Evolutionary conservation across 2,888 invertebrate species (phyloP).

Genomic region (Automeris io): DNA sequence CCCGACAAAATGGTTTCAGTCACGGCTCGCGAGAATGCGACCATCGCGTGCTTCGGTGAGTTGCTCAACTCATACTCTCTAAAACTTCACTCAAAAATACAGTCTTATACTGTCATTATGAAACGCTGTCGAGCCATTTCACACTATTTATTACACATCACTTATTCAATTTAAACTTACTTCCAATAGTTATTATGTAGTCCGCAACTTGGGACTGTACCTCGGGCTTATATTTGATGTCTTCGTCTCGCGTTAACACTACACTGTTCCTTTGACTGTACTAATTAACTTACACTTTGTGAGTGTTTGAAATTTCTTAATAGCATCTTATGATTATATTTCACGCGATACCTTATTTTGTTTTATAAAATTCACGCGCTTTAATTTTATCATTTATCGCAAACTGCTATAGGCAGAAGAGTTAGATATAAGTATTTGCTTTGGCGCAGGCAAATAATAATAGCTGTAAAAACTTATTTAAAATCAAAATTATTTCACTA

Average conservation of each 20-base stretch:
- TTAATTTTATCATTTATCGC: conserved; percentile 54
- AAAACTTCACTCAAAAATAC: conserved; percentile 61
- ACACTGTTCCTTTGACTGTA: conserved; percentile 42
- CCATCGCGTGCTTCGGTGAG: conserved; percentile 85
- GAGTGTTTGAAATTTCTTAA: conserved; percentile 58
- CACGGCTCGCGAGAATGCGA: conserved; percentile 88
- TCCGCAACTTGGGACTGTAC: conserved; percentile 58
- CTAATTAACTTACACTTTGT: conserved; percentile 55
- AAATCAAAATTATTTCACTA: conserved; percentile 7
- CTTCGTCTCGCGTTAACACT: conserved; percentile 39
- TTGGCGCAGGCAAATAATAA: conserved; percentile 39
- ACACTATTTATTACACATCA: conserved; percentile 27
- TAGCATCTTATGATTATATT: conserved; percentile 47
- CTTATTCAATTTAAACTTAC: conserved; percentile 16
- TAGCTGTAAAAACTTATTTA: conserved; percentile 6
- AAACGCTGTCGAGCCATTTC: conserved; percentile 29
- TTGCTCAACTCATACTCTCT: conserved; percentile 61
- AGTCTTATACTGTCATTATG: conserved; percentile 53
- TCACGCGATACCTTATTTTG: conserved; percentile 50
- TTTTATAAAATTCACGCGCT: conserved; percentile 55
- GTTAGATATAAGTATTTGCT: conserved; percentile 39
- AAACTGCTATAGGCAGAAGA: conserved; percentile 49
- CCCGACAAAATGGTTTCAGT: conserved; percentile 84
- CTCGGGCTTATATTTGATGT: conserved; percentile 43
- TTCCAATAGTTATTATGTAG: conserved; percentile 15